Evolutionary conservation across 2,888 invertebrate genomes (phyloP).

Genomic region (Bellardia pandia): DNA sequence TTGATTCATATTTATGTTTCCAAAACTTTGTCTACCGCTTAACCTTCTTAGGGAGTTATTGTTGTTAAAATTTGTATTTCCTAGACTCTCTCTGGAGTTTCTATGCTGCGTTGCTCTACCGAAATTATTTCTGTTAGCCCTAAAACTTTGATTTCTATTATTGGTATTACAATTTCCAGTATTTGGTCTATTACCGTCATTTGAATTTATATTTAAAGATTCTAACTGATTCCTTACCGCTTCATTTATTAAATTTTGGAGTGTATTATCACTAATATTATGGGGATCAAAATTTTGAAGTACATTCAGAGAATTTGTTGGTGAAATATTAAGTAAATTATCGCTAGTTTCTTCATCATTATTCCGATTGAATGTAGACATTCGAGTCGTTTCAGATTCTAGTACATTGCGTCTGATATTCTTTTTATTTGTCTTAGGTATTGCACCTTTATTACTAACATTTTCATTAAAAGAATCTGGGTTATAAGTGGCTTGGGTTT

Average conservation of each 20-base stretch:
- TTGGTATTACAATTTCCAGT: not conserved
- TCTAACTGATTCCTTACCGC: not conserved
- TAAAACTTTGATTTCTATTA: not conserved
- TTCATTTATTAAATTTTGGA: conserved; percentile 6
- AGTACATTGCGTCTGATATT: not conserved
- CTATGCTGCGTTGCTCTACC: not conserved
- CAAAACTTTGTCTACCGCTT: not conserved
- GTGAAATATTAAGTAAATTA: not conserved
- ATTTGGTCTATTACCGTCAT: too few species aligned
- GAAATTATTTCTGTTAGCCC: not conserved
- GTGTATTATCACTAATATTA: too few species aligned
- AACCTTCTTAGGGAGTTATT: not conserved
- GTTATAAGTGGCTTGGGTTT: not conserved
- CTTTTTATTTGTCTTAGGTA: not conserved
- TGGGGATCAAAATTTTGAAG: not conserved
- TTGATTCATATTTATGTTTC: not conserved
- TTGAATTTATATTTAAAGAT: not conserved
- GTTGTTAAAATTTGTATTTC: not conserved
- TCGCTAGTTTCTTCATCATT: not conserved
- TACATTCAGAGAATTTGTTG: not conserved
- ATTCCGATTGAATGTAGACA: not conserved
- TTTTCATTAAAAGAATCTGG: not conserved
- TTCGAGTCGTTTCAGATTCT: not conserved
- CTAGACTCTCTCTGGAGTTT: not conserved
- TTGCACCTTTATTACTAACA: not conserved